Evolutionary conservation across 1,140 invertebrate genomes (phyloP).

Genomic region (Atta colombica): DNA sequence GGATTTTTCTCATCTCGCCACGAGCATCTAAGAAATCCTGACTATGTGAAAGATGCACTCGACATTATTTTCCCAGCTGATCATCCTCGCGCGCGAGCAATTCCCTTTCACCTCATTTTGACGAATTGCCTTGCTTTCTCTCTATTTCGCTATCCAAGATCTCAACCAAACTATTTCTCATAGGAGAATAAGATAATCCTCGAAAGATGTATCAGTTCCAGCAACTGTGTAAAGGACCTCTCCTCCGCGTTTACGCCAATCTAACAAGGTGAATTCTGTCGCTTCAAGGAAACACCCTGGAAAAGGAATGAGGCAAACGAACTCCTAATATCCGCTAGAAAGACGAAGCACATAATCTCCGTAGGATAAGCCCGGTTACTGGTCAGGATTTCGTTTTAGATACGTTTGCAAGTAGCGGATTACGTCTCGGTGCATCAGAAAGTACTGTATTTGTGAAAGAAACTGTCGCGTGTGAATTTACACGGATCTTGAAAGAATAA

Average conservation of each 20-base stretch:
- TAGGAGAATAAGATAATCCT: constrained; percentile 72
- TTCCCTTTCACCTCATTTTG: constrained; percentile 18
- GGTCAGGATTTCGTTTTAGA: constrained; percentile 67
- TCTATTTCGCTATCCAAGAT: constrained; percentile 49
- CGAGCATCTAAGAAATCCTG: background rate
- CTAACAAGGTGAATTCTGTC: constrained; percentile 68
- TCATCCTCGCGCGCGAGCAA: constrained; percentile 1
- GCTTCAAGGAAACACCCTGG: constrained; percentile 9
- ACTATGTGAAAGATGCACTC: constrained; percentile 36
- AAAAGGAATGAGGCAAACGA: constrained; percentile 64
- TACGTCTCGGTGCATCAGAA: constrained; percentile 19
- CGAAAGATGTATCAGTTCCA: constrained; percentile 71
- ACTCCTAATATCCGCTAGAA: constrained; percentile 74
- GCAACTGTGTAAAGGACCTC: constrained; percentile 23
- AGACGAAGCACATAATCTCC: constrained; percentile 75
- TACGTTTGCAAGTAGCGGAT: constrained; percentile 32
- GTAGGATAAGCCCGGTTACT: constrained; percentile 67
- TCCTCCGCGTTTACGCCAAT: constrained; percentile 60
- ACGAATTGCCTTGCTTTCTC: constrained; percentile 28
- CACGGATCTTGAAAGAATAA: background rate
- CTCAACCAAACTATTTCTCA: constrained; percentile 65
- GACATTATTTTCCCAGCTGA: constrained; percentile 69
- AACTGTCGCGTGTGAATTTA: background rate
- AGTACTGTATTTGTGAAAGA: background rate
- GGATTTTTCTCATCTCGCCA: constrained; percentile 43